Evolutionary conservation across 2,797 vertebrate genomes (phyloP), one percentile per base, ranked within the genome.

Genomic region (Gymnoscopelus braueri): DNA sequence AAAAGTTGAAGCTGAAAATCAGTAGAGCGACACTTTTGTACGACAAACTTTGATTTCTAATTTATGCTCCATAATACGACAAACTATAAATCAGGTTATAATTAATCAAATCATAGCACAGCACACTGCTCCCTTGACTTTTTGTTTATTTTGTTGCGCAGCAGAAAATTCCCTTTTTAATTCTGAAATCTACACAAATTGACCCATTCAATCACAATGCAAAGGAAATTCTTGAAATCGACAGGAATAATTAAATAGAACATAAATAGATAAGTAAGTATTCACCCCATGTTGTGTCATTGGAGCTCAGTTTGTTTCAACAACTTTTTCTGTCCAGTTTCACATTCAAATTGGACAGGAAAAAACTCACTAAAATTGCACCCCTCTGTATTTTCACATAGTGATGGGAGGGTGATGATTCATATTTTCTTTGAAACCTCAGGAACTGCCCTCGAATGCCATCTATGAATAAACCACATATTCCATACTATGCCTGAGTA

Each of bases 21-120:
- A 44, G 39, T 44, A 2, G 9, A 9, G 39, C 39, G 9, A 44
- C 8, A 44, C 35, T 1, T 44, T 44, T 2, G 35, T 39, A 39
- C 35, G 5, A 6, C 35, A 7, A 35, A 35, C 32, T 35, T 19
- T 19, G 19, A 5, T 35, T 3, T 29, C 32, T 35, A 35, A 39
- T 39, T 39, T 8, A 39, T 39, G 35, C 35, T 39, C 35, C 39
- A 44, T 44, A 10, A 44, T 10, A 44, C 39, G 3, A 44, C 1
- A 2, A 44, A 44, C 7, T 9, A 44, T 35, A 35, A 35, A 35
- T 35, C 32, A 5, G 7, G 39, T 10, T 44, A 44, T 44, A 44
- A 44, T 44, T 10, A 44, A 56, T 29, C 53, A 29, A 60, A 54
- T 75, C 67, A 51, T 32, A 19, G 53, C 69, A 69, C 19, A 70